Base-by-base conservation (phyloP, 2,113 vertebrate genomes). In the Triplophysa rosa region DNA sequence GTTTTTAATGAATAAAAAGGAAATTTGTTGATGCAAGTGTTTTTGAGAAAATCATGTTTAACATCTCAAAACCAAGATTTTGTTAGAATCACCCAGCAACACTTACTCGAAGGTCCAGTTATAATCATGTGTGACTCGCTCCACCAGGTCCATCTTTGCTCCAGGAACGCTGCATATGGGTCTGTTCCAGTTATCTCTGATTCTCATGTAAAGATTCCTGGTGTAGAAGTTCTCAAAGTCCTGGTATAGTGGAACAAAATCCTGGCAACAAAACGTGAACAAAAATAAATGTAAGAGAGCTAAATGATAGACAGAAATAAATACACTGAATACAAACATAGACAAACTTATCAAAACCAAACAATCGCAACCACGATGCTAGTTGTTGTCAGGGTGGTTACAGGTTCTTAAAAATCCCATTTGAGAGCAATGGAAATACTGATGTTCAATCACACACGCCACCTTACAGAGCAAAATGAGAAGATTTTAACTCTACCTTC, bases 151-250 rank as follows among this genome's bases (percentile, higher is more conserved):
- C 91, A 99, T 93, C 84, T 91, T 95, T 80, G 96, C 95, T 67
- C 97, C 97, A 0, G 97, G 97, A 59, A 95, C 95, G 10, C 97
- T 95, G 78, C 97, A 98, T 89, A 97, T 93, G 0, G 97, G 96
- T 14, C 96, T 91, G 89, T 98, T 98, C 97, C 97, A 98, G 90
- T 94, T 98, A 90, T 99, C 97, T 83, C 97, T 90, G 80, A 99
- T 96, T 67, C 97, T 92, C 96, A 98, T 98, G 86, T 99, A 99
- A 47, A 99, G 90, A 84, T 99, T 99, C 81, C 97, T 93, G 68
- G 94, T 99, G 89, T 98, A 99, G 84, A 99, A 99, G 87, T 99
- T 97, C 89, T 99, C 97, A 17, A 99, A 99, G 89, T 99, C 97
- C 82, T 99, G 97, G 89, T 99, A 98, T 67, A 98, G 88, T 1